phyloP scores from a whole-genome alignment of 2,113 vertebrate genomes.

The Girardinichthys multiradiatus region DNA sequence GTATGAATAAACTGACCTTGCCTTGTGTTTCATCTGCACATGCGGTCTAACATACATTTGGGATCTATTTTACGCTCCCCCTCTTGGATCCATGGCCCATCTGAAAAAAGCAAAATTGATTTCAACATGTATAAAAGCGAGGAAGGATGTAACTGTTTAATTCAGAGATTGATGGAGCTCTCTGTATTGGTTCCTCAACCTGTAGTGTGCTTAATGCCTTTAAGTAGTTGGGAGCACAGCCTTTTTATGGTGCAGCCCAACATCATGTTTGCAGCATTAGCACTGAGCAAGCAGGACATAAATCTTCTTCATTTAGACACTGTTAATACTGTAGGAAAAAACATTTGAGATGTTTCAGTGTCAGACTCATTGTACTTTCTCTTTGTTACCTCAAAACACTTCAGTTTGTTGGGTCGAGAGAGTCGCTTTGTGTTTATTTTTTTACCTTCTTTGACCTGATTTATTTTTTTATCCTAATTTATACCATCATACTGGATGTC shows the following conservation, averaged over 20 bases:
- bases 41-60: conserved; percentile 19
- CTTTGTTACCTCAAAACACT: neutral
- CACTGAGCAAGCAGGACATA: conserved; percentile 24
- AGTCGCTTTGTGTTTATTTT: neutral
- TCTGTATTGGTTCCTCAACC: conserved; percentile 10
- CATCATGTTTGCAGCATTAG: conserved; percentile 16
- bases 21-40: neutral
- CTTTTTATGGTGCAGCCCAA: conserved; percentile 17
- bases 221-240: conserved; percentile 62
- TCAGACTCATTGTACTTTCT: neutral
- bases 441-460: too few relatives aligned
- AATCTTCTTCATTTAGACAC: conserved; percentile 17
- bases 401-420: neutral
- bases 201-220: conserved; percentile 44
- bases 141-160: conserved; percentile 20
- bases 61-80: conserved; percentile 19
- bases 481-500: neutral
- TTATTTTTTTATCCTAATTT: neutral
- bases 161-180: conserved; percentile 29
- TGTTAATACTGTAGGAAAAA: neutral
- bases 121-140: conserved; percentile 30
- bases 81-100: conserved; percentile 22
- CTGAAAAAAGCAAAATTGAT: conserved; percentile 39
- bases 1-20: neutral
- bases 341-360: conserved; percentile 8